Conservation (phyloP, 2,888 invertebrate genomes). For the Tromatobia lineatoria region DNA sequence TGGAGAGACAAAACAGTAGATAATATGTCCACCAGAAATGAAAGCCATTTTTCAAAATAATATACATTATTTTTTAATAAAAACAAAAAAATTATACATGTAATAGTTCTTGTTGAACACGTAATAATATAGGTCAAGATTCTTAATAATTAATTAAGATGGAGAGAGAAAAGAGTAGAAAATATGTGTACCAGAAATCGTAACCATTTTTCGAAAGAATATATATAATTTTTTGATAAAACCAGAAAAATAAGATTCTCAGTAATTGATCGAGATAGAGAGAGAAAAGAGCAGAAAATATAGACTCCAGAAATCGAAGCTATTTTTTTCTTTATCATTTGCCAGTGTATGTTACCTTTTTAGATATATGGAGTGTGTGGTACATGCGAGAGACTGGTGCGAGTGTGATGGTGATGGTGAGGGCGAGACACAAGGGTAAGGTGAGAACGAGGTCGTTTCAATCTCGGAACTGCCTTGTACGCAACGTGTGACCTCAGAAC, state of each 20-base stretch:
- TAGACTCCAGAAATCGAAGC: not conserved
- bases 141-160: too few species aligned
- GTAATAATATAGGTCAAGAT: too few species aligned
- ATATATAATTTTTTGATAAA: too few species aligned
- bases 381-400: not conserved
- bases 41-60: not conserved
- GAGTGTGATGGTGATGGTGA: not conserved
- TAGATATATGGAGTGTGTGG: not conserved
- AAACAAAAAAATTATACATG: too few species aligned
- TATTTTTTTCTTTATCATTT: not conserved
- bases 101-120: too few species aligned
- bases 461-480: slow-evolving; percentile 55
- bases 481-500: slow-evolving; percentile 59
- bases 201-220: too few species aligned
- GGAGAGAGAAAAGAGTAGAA: too few species aligned
- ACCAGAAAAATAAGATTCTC: not conserved
- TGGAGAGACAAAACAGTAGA: not conserved
- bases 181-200: too few species aligned
- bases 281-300: not conserved
- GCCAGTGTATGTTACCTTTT: too few species aligned
- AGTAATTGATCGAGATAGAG: not conserved
- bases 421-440: slow-evolving; percentile 23
- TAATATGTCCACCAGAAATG: not conserved
- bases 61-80: too few species aligned
- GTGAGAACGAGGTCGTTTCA: slow-evolving; percentile 53